These are phyloP conservation scores for Cheirogaleus medius DNA, from an alignment of 2,113 vertebrate species.

Conservation along the genomic window DNA sequence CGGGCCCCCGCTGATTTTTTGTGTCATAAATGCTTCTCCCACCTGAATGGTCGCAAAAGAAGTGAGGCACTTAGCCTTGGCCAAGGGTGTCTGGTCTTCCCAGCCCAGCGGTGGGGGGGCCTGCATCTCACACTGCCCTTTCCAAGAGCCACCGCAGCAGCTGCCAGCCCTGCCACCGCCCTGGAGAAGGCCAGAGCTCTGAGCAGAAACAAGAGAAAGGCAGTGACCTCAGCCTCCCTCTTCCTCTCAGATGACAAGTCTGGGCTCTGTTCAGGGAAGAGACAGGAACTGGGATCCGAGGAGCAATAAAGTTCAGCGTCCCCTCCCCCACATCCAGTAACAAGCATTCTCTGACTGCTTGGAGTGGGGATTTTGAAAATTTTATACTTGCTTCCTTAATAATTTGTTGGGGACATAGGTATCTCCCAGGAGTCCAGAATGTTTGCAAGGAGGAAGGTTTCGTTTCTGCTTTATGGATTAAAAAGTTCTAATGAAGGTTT, in stretches of 20 bases:
- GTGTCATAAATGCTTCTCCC: neutral
- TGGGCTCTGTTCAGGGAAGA: conserved; percentile 56
- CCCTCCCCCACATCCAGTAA: neutral
- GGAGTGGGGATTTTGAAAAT: neutral
- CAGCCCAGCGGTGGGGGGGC: neutral
- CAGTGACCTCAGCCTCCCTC: conserved; percentile 33
- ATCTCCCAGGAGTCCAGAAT: conserved; percentile 6
- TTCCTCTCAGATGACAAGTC: conserved; percentile 56
- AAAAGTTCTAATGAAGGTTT: conserved; percentile 42
- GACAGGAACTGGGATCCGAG: neutral
- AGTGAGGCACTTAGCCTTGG: neutral
- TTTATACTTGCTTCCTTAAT: neutral
- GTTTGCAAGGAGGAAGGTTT: neutral
- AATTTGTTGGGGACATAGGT: neutral
- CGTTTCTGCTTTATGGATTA: conserved; percentile 48
- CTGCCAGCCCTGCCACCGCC: neutral
- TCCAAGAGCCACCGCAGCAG: neutral
- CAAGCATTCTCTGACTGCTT: neutral
- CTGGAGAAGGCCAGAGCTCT: neutral
- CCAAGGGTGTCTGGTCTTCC: neutral
- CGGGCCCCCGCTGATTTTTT: neutral
- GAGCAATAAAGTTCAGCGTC: neutral
- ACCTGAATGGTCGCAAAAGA: neutral
- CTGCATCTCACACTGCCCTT: neutral
- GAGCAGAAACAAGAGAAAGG: conserved; percentile 44